A percentile compares a stretch with the other conserved stretches of the same genome.
These are phyloP conservation scores for Danionella cerebrum DNA, from an alignment of 2,113 vertebrate species.

Conservation along the genomic window DNA sequence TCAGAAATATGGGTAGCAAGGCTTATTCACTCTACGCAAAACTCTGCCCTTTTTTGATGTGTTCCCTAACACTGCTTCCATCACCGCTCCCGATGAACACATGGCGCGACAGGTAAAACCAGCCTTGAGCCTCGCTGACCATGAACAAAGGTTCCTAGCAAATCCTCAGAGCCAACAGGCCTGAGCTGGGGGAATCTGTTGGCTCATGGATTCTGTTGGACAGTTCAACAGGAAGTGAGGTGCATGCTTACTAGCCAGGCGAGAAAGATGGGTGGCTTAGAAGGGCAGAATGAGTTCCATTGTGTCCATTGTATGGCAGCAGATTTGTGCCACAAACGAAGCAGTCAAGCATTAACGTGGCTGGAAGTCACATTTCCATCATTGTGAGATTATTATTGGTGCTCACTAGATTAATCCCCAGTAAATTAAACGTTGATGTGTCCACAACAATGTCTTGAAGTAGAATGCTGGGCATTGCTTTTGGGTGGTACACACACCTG, in stretches of 20 bases:
- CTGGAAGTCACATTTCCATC: constrained; percentile 70
- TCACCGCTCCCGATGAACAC: constrained; percentile 70
- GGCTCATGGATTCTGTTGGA: constrained; percentile 82
- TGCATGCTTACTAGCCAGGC: constrained; percentile 61
- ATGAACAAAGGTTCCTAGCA: constrained; percentile 70
- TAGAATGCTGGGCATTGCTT: too few species aligned
- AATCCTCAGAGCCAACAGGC: constrained; percentile 67
- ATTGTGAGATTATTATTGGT: constrained; percentile 2
- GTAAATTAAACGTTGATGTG: not conserved
- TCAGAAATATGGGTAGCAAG: constrained; percentile 31
- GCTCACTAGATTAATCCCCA: not conserved
- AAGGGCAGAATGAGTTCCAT: constrained; percentile 60
- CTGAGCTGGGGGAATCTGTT: constrained; percentile 78
- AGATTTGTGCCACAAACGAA: constrained; percentile 80
- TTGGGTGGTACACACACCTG: too few species aligned
- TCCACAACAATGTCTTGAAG: not conserved
- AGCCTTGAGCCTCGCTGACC: constrained; percentile 69
- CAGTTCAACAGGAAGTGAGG: constrained; percentile 76
- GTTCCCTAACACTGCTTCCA: constrained; percentile 64
- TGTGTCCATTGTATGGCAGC: constrained; percentile 76
- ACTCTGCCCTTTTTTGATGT: constrained; percentile 60
- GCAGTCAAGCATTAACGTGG: constrained; percentile 81
- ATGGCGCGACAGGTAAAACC: constrained; percentile 74
- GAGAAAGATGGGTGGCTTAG: constrained; percentile 67
- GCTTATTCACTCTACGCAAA: constrained; percentile 20